Conservation (phyloP, 1,140 invertebrate genomes). For the Phthorimaea operculella region DNA sequence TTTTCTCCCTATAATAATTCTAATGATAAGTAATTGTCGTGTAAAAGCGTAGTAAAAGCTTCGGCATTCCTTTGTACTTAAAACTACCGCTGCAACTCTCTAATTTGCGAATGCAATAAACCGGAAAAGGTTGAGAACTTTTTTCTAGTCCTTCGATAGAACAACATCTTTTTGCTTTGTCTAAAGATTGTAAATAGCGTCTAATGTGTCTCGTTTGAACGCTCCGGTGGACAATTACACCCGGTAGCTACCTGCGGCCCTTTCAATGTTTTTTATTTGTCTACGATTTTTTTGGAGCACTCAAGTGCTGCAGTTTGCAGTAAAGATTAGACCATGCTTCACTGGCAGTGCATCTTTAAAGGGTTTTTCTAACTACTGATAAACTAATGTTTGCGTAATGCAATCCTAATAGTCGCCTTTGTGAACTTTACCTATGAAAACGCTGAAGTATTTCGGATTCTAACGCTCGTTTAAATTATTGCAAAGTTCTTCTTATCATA, state of each 20-base stretch:
- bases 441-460: too few relatives aligned
- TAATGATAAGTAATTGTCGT: too few relatives aligned
- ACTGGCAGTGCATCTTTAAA: not conserved
- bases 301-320: not conserved
- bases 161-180: conserved; percentile 6
- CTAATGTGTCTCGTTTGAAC: conserved; percentile 25
- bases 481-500: too few relatives aligned
- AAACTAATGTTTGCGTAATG: too few relatives aligned
- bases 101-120: conserved; percentile 1
- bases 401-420: too few relatives aligned
- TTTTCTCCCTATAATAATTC: too few relatives aligned
- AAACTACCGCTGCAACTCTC: not conserved
- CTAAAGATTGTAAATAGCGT: conserved; percentile 11
- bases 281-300: not conserved
- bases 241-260: conserved; percentile 23
- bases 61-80: too few relatives aligned
- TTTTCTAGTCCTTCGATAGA: not conserved
- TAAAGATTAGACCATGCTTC: not conserved
- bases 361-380: too few relatives aligned
- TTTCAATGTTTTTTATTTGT: conserved; percentile 15
- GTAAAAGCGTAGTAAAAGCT: too few relatives aligned
- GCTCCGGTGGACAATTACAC: conserved; percentile 27
- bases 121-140: not conserved
- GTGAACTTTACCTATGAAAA: too few relatives aligned
- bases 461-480: too few relatives aligned